Percentiles rank a stretch among this genome's conserved stretches.
Conservation (phyloP, 1,140 invertebrate species). For the Oryctes rhinoceros region DNA sequence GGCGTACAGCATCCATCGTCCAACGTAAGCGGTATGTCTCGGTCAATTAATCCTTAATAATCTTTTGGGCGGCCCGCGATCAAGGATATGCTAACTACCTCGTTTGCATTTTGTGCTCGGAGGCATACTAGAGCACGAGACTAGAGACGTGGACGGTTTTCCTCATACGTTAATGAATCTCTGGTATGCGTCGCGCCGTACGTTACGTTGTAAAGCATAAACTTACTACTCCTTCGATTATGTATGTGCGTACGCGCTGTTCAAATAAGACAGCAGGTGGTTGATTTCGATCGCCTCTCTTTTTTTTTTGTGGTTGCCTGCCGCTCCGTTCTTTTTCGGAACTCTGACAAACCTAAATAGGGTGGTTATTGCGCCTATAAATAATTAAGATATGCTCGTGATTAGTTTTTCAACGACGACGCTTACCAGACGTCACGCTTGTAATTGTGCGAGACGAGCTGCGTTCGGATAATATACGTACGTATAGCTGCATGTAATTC, state of each 20-base stretch:
- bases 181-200: slow-evolving; percentile 16
- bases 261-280: slow-evolving; percentile 36
- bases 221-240: slow-evolving; percentile 9
- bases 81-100: slow-evolving; percentile 35
- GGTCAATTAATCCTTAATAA: slow-evolving; percentile 36
- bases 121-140: slow-evolving; percentile 30
- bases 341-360: slow-evolving; percentile 16
- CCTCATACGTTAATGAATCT: slow-evolving; percentile 32
- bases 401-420: background rate
- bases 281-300: slow-evolving; percentile 29
- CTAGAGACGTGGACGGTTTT: background rate
- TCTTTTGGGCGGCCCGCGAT: slow-evolving; percentile 28
- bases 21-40: slow-evolving; percentile 8
- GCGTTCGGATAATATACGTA: no score
- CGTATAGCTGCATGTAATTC: slow-evolving; percentile 12
- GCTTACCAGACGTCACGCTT: background rate
- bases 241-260: slow-evolving; percentile 4
- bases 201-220: slow-evolving; percentile 1
- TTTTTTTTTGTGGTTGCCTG: slow-evolving; percentile 23
- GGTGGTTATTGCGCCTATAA: slow-evolving; percentile 29
- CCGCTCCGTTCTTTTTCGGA: slow-evolving; percentile 12
- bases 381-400: slow-evolving; percentile 12
- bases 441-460: slow-evolving; percentile 2
- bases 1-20: background rate
- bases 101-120: slow-evolving; percentile 33